Evolutionary conservation across 2,888 invertebrate genomes (phyloP).

Genomic region (Stegophylla sp.): DNA sequence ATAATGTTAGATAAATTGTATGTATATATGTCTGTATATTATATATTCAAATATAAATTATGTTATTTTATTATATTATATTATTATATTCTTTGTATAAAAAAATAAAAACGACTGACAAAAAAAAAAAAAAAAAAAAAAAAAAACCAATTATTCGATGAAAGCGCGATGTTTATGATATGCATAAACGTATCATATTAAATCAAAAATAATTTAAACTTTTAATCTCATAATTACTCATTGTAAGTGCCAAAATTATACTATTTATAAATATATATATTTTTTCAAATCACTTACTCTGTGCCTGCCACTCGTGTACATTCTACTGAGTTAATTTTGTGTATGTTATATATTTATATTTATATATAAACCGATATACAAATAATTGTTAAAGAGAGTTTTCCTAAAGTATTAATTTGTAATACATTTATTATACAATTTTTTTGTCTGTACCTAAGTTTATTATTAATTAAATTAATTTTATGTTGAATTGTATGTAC

Average conservation of each 20-base stretch:
- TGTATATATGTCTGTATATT: neutral
- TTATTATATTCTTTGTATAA: constrained; percentile 19
- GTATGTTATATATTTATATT: constrained; percentile 24
- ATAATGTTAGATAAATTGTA: neutral
- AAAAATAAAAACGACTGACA: constrained; percentile 47
- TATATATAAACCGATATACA: constrained; percentile 33
- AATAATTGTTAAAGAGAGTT: constrained; percentile 31
- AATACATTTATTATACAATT: neutral
- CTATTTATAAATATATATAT: neutral
- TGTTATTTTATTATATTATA: neutral
- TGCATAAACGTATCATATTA: constrained; percentile 26
- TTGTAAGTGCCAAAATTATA: constrained; percentile 55
- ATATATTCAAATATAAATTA: too few relatives aligned
- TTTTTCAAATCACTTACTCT: constrained; percentile 2
- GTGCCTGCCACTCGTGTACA: constrained; percentile 6
- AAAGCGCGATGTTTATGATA: constrained; percentile 46
- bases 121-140: too few relatives aligned
- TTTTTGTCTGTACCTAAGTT: constrained; percentile 3
- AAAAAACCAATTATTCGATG: constrained; percentile 44
- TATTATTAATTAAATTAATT: constrained; percentile 18
- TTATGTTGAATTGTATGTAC: neutral
- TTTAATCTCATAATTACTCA: constrained; percentile 52
- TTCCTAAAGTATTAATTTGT: constrained; percentile 46
- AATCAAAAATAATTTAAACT: constrained; percentile 55
- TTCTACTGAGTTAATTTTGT: constrained; percentile 34